Evolutionary conservation across 1,140 invertebrate genomes (phyloP).

Genomic region (Cryptotermes secundus): DNA sequence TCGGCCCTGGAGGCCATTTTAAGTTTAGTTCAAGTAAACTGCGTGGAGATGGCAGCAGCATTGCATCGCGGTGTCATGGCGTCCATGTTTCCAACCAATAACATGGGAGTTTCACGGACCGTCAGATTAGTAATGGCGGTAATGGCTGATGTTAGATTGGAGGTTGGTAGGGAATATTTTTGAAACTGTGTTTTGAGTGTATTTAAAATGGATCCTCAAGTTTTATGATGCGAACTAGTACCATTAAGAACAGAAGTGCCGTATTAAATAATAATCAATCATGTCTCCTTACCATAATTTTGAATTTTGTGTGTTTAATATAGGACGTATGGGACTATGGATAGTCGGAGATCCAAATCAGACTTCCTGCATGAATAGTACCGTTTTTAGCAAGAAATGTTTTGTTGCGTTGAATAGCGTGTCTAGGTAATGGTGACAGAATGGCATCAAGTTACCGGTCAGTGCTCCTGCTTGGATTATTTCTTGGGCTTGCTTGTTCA

Average conservation of each 20-base stretch:
- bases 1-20: no score
- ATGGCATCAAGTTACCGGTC: slow-evolving; percentile 29
- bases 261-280: neutral
- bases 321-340: neutral
- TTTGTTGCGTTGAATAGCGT: neutral
- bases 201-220: neutral
- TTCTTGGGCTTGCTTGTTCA: slow-evolving; percentile 28
- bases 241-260: neutral
- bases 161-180: neutral
- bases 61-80: no score
- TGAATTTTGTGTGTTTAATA: no score
- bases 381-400: neutral
- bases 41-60: no score
- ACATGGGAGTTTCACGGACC: no score
- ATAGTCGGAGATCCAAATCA: neutral
- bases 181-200: neutral
- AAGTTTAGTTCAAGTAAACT: no score
- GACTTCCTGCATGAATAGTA: neutral
- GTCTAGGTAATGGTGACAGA: slow-evolving; percentile 19
- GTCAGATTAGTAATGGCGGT: no score
- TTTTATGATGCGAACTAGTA: neutral
- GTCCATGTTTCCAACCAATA: no score
- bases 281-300: neutral
- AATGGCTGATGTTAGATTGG: neutral
- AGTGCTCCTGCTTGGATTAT: slow-evolving; percentile 26